Evolutionary conservation across 2,113 vertebrate species (phyloP), one percentile per base, ranked within the genome.

Genomic region (Collichthys lucidus): DNA sequence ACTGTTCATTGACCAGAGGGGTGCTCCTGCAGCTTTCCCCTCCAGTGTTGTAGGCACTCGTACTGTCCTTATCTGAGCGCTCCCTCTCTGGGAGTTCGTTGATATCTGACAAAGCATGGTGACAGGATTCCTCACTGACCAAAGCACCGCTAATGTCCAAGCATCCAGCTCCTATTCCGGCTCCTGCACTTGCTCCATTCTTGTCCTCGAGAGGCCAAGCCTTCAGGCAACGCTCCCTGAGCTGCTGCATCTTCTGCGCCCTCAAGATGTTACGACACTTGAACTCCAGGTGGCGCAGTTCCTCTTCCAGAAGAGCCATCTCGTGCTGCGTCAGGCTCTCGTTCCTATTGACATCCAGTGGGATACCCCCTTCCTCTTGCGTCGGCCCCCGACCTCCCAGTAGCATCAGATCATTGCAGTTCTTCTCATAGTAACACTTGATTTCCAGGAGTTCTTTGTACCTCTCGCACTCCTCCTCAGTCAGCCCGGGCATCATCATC

Each of bases 171-270:
- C 86, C 88, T 44, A 69, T 15, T 67, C 52, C 84, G 26, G 82
- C 80, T 35, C 90, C 83, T 29, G 88, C 84, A 0, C 92, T 92
- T 0, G 74, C 71, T 1, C 92, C 91, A 6, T 90, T 94, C 80
- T 96, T 96, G 35, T 97, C 96, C 75, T 97, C 97, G 5, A 95
- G 89, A 56, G 97, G 93, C 97, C 97, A 98, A 12, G 97, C 97
- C 84, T 97, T 97, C 88, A 98, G 93, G 84, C 97, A 97, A 1
- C 97, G 96, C 84, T 98, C 97, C 1, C 97, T 94, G 66, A 98
- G 93, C 92, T 97, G 96, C 90, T 97, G 96, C 96, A 98, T 96
- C 91, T 98, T 97, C 91, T 98, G 97, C 0, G 97, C 97, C 17
- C 97, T 94, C 83, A 98, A 86, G 71, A 97, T 96, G 88, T 97